phyloP scores from a whole-genome alignment of 1,140 invertebrate genomes.

The Coboldia fuscipes region DNA sequence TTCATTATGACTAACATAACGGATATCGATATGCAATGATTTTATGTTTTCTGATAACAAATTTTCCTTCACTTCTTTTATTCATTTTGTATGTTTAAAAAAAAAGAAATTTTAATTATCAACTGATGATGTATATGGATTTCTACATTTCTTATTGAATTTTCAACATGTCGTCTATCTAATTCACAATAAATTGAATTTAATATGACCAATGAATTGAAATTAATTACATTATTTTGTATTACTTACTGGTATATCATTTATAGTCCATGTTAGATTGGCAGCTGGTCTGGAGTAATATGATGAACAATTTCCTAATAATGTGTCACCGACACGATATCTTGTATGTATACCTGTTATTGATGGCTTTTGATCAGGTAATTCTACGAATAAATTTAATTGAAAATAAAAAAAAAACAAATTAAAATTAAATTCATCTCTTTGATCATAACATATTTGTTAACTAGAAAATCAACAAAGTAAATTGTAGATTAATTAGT shows the following conservation, averaged over 20 bases:
- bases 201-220: too few species aligned
- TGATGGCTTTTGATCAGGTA: slow-evolving; percentile 26
- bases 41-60: neutral
- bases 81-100: neutral
- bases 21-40: too few species aligned
- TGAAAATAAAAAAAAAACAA: too few species aligned
- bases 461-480: too few species aligned
- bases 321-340: slow-evolving; percentile 31
- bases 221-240: too few species aligned
- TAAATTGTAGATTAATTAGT: too few species aligned
- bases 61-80: neutral
- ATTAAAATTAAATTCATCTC: too few species aligned
- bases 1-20: too few species aligned
- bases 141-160: neutral
- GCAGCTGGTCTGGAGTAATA: slow-evolving; percentile 35
- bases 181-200: neutral
- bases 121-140: neutral
- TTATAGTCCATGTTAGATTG: slow-evolving; percentile 45
- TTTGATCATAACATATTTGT: too few species aligned
- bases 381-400: slow-evolving; percentile 21
- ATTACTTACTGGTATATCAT: slow-evolving; percentile 18
- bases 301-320: slow-evolving; percentile 36
- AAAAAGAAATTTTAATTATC: neutral
- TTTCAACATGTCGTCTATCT: neutral
- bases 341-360: slow-evolving; percentile 29